These are phyloP conservation scores for Pharmacophagus antenor DNA, from an alignment of 2,888 invertebrate genomes.

Conservation along the genomic window DNA sequence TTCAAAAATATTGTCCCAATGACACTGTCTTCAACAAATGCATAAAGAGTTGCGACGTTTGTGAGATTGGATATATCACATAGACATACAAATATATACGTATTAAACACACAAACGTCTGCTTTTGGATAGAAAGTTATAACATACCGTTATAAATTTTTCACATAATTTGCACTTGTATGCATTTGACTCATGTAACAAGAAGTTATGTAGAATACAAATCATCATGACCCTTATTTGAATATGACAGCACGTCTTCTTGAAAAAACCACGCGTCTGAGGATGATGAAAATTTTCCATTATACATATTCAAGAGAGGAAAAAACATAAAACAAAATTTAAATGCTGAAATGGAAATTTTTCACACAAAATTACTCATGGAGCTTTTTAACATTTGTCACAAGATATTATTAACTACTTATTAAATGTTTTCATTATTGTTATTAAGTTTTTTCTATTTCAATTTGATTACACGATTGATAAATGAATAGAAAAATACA, in stretches of 20 bases:
- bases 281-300: constrained; percentile 18
- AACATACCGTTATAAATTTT: not conserved
- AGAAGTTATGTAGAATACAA: not conserved
- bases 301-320: constrained; percentile 7
- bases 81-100: too few species aligned
- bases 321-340: constrained; percentile 16
- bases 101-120: not conserved
- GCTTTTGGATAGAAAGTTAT: not conserved
- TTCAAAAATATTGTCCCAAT: too few species aligned
- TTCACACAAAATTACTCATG: constrained; percentile 4
- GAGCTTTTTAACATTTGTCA: not conserved
- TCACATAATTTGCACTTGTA: not conserved
- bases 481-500: not conserved
- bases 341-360: constrained; percentile 1
- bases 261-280: constrained; percentile 10
- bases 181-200: not conserved
- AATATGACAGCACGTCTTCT: constrained; percentile 16
- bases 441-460: not conserved
- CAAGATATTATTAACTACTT: constrained; percentile 5
- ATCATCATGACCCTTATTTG: constrained; percentile 14
- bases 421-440: constrained; percentile 7
- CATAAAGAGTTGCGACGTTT: too few species aligned
- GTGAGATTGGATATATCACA: too few species aligned
- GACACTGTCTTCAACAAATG: too few species aligned
- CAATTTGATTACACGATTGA: not conserved